Base-by-base conservation (phyloP, 2,113 vertebrate species). In the Prionailurus viverrinus region DNA sequence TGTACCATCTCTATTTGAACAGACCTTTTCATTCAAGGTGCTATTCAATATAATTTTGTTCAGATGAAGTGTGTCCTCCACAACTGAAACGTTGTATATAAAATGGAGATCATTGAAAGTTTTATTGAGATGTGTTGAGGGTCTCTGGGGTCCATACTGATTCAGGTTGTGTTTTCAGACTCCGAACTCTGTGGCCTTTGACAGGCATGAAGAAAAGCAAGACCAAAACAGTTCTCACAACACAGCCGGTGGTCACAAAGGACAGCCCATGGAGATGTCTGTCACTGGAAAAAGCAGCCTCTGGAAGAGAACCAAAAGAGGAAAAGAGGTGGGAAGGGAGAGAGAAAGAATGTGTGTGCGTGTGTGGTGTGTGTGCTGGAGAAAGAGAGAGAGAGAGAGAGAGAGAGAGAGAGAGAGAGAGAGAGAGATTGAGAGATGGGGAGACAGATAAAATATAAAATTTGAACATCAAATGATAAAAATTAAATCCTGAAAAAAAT, bases 161-260 rank as follows among this genome's bases (percentile, higher is more conserved):
- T 78, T 74, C 86, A 51, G 79, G 33, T 16, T 61, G 63, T 65
- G 89, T 63, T 41, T 81, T 85, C 73, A 93, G 53, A 61, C 71
- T 31, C 82, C 12, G 4, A 33, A 39, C 21, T 93, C 89, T 6
- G 3, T 11, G 81, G 95, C 87, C 83, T 96, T 81, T 95, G 95
- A 96, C 82, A 61, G 94, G 0, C 73, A 82, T 80, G 80, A 95
- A 87, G 96, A 93, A 94, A 66, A 96, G 97, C 92, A 81, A 94
- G 89, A 89, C 90, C 92, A 79, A n/a, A 79, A 45, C 76, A 29
- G 53, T 55, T 68, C 96, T 55, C 65, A 51, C 84, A 96, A 4
- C 68, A 76, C 82, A 90, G 80, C 36, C 6, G 1, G 2, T 3
- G 91, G 96, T 83, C 94, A 78, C 78, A 81, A 89, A 1, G n/a